Evolutionary conservation across 2,113 vertebrate species (phyloP), one percentile per base, ranked within the genome.

Genomic region (Lepidothrix coronata): DNA sequence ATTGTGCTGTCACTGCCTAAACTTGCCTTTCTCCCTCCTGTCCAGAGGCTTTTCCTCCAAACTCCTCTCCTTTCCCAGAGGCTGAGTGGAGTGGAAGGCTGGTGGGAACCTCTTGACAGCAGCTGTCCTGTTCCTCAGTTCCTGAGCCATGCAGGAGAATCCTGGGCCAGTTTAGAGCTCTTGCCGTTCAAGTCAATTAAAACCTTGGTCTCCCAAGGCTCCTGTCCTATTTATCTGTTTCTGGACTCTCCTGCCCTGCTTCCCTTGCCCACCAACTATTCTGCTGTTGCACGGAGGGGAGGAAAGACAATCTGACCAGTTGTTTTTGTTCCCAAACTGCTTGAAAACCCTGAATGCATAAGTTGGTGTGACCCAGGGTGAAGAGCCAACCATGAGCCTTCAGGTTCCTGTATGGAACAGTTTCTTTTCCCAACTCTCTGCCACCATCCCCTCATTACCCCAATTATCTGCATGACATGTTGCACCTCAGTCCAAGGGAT

Each of bases 171-270:
- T 63, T 90, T 44, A 65, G 48, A 72, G 41, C n/a, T 91, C 72
- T 86, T 88, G 20, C 68, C 83, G 39, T n/a, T 80, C 24, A 24
- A 86, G 27, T 30, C 75, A 37, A 80, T 81, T 94, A 84, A 93
- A 93, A 65, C 11, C 44, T 71, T 46, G 33, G 10, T 90, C 27
- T 96, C 82, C 75, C 79, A 62, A 7, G 65, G 68, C 83, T 96
- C 55, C 93, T 92, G 90, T 74, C 79, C 95, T 93, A 86, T 84
- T 95, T 95, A 66, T 65, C 30, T 72, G 51, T 37, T 81, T 74
- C 75, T 68, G 72, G 68, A 75, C 75, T 84, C 75, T 31, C 48
- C 82, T 93, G 95, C 72, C 88, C 85, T 58, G 79, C 58, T 91
- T 94, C 75, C 46, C 59, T 92, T 81, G 16, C 74, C 70, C 73